Evolutionary conservation across 2,113 vertebrate species (phyloP).

Genomic region (Calypte anna): DNA sequence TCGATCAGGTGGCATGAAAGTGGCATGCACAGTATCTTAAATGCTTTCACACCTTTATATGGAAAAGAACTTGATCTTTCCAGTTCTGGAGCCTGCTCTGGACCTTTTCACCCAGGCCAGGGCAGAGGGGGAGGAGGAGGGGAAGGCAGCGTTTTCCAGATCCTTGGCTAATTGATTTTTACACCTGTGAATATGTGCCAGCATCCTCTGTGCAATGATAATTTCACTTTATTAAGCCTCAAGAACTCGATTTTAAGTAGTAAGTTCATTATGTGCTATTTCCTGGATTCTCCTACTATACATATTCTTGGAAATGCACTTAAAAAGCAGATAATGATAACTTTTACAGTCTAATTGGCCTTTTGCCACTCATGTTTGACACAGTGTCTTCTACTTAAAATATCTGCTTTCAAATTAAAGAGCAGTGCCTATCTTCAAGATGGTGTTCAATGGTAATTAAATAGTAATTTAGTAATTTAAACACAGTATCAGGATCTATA

Average conservation of each 20-base stretch:
- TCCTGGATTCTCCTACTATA: rapidly evolving
- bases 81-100: background rate
- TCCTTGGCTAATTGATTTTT: background rate
- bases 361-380: background rate
- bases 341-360: background rate
- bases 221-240: background rate
- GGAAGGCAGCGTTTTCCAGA: background rate
- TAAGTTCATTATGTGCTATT: rapidly evolving
- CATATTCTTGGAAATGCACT: background rate
- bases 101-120: background rate
- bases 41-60: background rate
- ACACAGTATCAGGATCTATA: rapidly evolving
- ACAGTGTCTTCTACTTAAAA: background rate
- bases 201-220: background rate
- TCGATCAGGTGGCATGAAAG: background rate
- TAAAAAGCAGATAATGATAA: background rate
- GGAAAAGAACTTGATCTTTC: background rate
- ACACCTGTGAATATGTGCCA: background rate
- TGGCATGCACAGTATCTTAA: background rate
- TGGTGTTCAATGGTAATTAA: background rate
- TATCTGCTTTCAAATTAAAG: background rate
- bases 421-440: background rate
- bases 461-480: background rate
- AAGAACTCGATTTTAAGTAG: rapidly evolving
- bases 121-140: no score